Conservation (phyloP, 2,797 vertebrate genomes). For the Pangasius mekongensis region DNA sequence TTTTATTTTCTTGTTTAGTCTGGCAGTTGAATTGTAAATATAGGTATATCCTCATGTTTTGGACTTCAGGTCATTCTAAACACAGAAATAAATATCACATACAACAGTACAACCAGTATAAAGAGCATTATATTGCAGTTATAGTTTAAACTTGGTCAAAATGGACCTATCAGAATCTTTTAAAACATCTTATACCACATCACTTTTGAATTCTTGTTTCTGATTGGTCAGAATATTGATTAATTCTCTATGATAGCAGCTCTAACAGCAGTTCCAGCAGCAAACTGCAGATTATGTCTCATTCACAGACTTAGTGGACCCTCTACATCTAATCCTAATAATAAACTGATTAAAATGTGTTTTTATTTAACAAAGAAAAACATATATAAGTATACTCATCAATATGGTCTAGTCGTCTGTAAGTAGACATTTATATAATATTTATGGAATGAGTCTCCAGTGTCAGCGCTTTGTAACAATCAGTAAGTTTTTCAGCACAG, state of each 20-base stretch:
- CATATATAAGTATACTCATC: neutral
- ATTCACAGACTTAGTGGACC: neutral
- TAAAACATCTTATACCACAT: neutral
- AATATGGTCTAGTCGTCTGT: neutral
- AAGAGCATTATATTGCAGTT: no score
- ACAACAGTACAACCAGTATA: neutral
- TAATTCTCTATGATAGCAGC: neutral
- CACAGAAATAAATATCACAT: neutral
- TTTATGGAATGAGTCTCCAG: neutral
- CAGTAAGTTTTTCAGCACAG: neutral
- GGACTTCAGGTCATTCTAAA: no score
- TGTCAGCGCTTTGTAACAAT: neutral
- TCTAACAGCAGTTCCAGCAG: neutral
- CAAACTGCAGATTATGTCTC: neutral
- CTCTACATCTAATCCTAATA: neutral
- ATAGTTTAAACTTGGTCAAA: neutral
- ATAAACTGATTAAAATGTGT: neutral
- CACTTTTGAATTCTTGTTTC: neutral
- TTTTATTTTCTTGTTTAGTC: neutral
- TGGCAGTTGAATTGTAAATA: neutral
- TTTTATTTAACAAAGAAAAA: neutral
- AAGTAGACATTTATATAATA: neutral
- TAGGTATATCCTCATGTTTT: neutral
- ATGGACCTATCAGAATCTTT: neutral
- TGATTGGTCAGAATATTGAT: neutral